These are phyloP conservation scores for Anhinga anhinga DNA, from an alignment of 2,113 vertebrate genomes.

Conservation along the genomic window DNA sequence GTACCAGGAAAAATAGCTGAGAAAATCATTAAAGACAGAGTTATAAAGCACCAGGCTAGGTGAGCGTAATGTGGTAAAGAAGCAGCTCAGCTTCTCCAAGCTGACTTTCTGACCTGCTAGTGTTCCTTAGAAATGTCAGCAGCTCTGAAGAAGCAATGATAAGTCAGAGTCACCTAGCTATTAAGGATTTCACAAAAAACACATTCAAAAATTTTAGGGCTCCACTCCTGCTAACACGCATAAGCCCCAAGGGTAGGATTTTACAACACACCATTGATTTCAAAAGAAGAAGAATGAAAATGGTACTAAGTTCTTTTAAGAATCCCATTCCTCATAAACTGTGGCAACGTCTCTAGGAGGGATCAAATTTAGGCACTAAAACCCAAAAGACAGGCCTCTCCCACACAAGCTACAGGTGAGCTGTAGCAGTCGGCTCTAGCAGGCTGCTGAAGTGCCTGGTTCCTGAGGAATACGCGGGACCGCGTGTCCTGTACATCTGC, in stretches of 20 bases:
- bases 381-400: background rate
- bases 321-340: background rate
- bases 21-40: slow-evolving; percentile 63
- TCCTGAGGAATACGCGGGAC: background rate
- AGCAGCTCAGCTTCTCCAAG: slow-evolving; percentile 20
- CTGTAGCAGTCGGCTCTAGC: background rate
- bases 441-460: background rate
- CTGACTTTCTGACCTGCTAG: slow-evolving; percentile 40
- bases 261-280: background rate
- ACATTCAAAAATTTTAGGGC: background rate
- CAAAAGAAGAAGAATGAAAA: background rate
- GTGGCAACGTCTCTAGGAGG: background rate
- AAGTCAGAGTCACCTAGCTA: background rate
- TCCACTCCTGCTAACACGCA: background rate
- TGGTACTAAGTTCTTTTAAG: background rate
- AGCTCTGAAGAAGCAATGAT: background rate
- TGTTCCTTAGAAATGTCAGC: slow-evolving; percentile 33
- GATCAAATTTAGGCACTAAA: background rate
- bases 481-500: rapidly evolving
- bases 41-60: slow-evolving; percentile 50
- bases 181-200: background rate
- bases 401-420: background rate
- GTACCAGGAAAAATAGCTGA: slow-evolving; percentile 54
- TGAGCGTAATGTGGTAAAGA: background rate
- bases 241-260: background rate